Percentiles rank a stretch among this genome's conserved stretches.
phyloP scores from a whole-genome alignment of 2,113 vertebrate species.

The Naja naja region DNA sequence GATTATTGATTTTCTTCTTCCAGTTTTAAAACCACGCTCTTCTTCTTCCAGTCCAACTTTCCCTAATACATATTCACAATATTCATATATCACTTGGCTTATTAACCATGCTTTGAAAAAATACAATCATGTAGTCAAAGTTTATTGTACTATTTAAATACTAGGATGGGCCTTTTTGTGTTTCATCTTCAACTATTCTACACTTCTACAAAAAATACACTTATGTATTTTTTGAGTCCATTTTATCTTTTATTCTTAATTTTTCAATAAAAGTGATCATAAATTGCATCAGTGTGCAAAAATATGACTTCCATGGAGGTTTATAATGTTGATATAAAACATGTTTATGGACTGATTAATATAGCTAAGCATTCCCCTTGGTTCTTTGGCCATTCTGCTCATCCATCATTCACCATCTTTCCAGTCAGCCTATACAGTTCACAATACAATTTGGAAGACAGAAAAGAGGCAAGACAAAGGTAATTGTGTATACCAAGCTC shows the following conservation, averaged over 20 bases:
- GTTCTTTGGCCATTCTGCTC: not conserved
- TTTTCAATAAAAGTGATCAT: not conserved
- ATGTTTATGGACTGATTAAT: not conserved
- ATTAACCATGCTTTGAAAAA: not conserved
- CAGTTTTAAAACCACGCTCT: not conserved
- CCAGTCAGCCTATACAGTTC: not conserved
- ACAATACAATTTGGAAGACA: not conserved
- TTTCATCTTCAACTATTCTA: not conserved
- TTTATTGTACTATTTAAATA: not conserved
- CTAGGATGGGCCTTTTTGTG: not conserved
- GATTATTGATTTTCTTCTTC: not conserved
- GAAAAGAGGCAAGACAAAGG: not conserved
- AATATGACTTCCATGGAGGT: not conserved
- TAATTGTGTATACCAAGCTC: not conserved
- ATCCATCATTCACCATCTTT: not conserved
- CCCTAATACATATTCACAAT: not conserved
- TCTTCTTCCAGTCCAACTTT: not conserved
- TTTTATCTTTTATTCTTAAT: not conserved
- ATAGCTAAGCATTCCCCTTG: not conserved
- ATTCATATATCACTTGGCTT: not conserved
- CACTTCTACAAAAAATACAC: no score
- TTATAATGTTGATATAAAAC: not conserved
- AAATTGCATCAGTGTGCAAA: not conserved
- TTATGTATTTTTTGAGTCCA: not conserved
- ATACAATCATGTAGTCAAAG: not conserved